A percentile compares a stretch with the other conserved stretches of the same genome.
Evolutionary conservation across 2,113 vertebrate genomes (phyloP).

Genomic region (Vidua chalybeata): DNA sequence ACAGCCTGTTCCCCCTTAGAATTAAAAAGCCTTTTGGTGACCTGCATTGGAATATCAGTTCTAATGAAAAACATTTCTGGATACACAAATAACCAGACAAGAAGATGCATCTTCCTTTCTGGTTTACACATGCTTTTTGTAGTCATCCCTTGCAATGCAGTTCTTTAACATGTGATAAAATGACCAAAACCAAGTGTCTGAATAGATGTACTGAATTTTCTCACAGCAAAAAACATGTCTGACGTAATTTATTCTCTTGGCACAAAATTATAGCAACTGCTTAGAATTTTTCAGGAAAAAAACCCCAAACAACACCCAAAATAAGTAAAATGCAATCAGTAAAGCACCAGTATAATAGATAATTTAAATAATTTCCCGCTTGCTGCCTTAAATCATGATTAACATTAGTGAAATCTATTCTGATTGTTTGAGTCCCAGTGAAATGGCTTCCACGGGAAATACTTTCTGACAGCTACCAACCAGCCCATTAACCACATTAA

Average conservation of each 20-base stretch:
- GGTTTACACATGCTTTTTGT: not conserved
- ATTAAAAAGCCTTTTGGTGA: not conserved
- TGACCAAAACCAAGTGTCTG: not conserved
- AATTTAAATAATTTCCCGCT: constrained; percentile 25
- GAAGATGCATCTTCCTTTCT: not conserved
- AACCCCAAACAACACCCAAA: not conserved
- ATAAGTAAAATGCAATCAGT: constrained; percentile 29
- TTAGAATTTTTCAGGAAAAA: constrained; percentile 19
- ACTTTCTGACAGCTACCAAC: not conserved
- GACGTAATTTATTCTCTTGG: constrained; percentile 4
- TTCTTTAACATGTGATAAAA: not conserved
- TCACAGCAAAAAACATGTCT: not conserved
- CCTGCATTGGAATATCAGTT: not conserved
- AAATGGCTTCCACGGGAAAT: constrained; percentile 13
- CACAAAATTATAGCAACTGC: constrained; percentile 10
- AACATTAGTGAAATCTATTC: constrained; percentile 13
- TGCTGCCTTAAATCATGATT: constrained; percentile 44
- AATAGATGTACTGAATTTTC: not conserved
- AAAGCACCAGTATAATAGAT: constrained; percentile 12
- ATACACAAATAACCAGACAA: not conserved
- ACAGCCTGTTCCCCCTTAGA: not conserved
- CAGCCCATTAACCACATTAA: not conserved
- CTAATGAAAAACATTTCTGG: not conserved
- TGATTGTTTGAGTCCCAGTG: not conserved
- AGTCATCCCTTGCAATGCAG: not conserved